Base-by-base conservation (phyloP, 2,888 invertebrate genomes). In the Standfussiana lucernea region DNA sequence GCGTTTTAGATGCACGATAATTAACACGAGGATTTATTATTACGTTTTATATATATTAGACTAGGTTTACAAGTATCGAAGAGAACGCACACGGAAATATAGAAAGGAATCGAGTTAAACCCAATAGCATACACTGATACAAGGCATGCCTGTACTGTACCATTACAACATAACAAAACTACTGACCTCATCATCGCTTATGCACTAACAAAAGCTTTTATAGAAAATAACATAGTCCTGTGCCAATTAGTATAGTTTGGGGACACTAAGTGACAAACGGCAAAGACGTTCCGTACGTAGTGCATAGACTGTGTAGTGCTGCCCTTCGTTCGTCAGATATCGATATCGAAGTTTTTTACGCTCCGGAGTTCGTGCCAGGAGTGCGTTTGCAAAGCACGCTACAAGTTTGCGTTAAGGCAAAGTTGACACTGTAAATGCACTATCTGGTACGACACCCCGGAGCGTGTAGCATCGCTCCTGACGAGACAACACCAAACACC, bases 381-480 rank as follows among this genome's bases (percentile, higher is more conserved):
- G 98, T 99, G 99, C 98, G 98, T 99, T 99, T 99, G 99, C 99
- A 99, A 97, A 97, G 97, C 96, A 95, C 96, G 93, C 93, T 92
- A 93, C 95, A 94, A 94, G 92, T 95, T 96, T 95, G 95, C 95
- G 93, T 94, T 95, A 91, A 91, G 88, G 96, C 96, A 96, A 95
- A 95, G 93, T 95, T 96, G 95, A 97, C 97, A 97, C 98, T 99
- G 99, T 99, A 99, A 99, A 99, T 99, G 99, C 99, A 99, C 99
- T 99, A 99, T 99, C 99, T 99, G 99, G 99, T 99, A 99, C 99
- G 99, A 98, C 99, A 99, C 98, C 98, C 98, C 98, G 97, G 97
- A 96, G 97, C 96, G 97, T 97, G 93, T 94, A 92, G 93, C 96
- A 91, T 93, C 96, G 95, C 90, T 94, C 93, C 94, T 91, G 94